Evolutionary conservation across 92 coral and sea anemone species (phyloP).

Genomic region (Zoanthus sansibaricus): DNA sequence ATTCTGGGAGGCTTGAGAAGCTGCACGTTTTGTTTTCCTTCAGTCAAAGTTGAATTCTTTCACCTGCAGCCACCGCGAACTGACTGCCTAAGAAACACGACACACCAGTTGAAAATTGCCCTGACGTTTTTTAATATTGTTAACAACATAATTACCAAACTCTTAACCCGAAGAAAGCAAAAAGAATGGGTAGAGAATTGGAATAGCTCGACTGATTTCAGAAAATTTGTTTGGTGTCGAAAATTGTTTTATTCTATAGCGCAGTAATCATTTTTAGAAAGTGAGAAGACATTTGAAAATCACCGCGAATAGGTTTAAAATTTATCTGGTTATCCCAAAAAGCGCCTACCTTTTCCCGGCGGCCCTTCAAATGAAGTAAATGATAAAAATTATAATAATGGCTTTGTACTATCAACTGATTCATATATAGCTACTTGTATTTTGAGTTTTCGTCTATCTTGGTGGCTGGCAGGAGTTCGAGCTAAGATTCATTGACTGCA

Average conservation of each 20-base stretch:
- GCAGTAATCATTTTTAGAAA: neutral
- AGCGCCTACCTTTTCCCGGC: neutral
- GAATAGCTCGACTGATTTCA: neutral
- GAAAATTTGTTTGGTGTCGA: neutral
- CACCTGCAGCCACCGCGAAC: slow-evolving; percentile 30
- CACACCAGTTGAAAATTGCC: neutral
- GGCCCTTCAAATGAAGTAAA: neutral
- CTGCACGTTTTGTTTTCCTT: neutral
- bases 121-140: neutral
- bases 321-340: neutral
- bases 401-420: neutral
- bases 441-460: neutral
- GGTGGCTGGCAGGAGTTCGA: neutral
- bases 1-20: slow-evolving; percentile 8
- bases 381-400: neutral
- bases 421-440: slow-evolving; percentile 13
- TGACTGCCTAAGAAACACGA: neutral
- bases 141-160: neutral
- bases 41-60: slow-evolving; percentile 27
- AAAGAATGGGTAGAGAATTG: neutral
- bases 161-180: neutral
- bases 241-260: neutral
- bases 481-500: neutral
- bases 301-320: neutral
- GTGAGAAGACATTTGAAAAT: neutral